These are phyloP conservation scores for Siniperca scherzeri DNA, from an alignment of 2,797 vertebrate genomes.

Conservation along the genomic window DNA sequence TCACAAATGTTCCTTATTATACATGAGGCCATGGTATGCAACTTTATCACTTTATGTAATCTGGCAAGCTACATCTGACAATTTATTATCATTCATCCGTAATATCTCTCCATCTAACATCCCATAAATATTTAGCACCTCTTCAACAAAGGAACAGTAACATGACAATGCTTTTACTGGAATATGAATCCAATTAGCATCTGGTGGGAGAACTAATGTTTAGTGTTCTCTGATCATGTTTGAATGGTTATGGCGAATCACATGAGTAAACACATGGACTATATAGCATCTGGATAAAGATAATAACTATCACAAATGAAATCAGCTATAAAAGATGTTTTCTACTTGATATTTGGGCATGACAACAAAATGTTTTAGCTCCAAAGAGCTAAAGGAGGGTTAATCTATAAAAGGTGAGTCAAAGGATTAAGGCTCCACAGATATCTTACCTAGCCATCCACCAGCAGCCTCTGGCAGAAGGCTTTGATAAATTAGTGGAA, in stretches of 20 bases:
- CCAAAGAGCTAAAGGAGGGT: background rate
- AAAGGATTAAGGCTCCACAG: constrained; percentile 15
- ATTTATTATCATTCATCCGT: constrained; percentile 20
- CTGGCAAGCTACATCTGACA: background rate
- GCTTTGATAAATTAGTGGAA: constrained; percentile 56
- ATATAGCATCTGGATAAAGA: constrained; percentile 40
- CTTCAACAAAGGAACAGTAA: constrained; percentile 38
- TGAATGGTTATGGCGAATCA: constrained; percentile 44
- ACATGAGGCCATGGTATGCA: background rate
- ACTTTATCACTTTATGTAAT: constrained; percentile 22
- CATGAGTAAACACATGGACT: constrained; percentile 39
- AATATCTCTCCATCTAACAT: constrained; percentile 23
- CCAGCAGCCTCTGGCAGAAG: constrained; percentile 28
- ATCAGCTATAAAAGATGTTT: background rate
- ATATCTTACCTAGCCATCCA: constrained; percentile 20
- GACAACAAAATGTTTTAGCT: constrained; percentile 4
- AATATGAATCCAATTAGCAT: constrained; percentile 65
- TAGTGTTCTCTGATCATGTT: constrained; percentile 39
- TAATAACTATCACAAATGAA: constrained; percentile 8
- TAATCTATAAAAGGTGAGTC: constrained; percentile 12
- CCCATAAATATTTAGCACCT: constrained; percentile 36
- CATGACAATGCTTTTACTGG: constrained; percentile 38
- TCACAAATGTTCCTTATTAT: constrained; percentile 16
- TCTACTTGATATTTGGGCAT: background rate
- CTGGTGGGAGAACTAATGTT: constrained; percentile 31